A percentile compares a stretch with the other conserved stretches of the same genome.
Evolutionary conservation across 2,797 vertebrate species (phyloP).

Genomic region (Aselliscus stoliczkanus): DNA sequence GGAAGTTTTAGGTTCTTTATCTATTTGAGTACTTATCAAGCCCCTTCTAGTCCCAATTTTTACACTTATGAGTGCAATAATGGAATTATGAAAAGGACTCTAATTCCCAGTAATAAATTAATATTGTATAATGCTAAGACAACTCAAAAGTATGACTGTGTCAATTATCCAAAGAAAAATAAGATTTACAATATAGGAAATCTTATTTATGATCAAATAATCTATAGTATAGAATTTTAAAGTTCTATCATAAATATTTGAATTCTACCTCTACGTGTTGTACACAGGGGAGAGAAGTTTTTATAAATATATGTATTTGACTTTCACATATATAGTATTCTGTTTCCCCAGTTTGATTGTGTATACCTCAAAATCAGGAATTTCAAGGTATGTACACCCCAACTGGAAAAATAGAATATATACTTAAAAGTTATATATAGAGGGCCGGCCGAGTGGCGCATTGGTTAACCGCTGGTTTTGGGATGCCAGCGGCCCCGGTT

Average conservation of each 20-base stretch:
- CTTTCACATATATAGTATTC: neutral
- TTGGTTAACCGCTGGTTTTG: too few relatives aligned
- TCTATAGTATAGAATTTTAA: neutral
- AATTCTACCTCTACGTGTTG: neutral
- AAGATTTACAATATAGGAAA: neutral
- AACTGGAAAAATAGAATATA: neutral
- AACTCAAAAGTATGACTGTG: neutral
- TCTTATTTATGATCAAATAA: neutral
- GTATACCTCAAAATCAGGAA: neutral
- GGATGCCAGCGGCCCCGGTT: too few relatives aligned
- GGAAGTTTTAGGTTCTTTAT: neutral
- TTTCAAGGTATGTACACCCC: neutral
- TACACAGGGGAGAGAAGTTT: neutral
- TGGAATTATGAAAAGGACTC: neutral
- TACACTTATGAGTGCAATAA: neutral
- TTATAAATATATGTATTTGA: neutral
- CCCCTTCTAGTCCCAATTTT: neutral
- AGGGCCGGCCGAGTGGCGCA: too few relatives aligned
- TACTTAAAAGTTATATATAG: neutral
- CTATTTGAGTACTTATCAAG: neutral
- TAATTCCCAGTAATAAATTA: neutral
- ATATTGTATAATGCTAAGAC: neutral
- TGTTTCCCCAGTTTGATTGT: neutral
- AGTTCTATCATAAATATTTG: neutral
- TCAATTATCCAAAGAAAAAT: neutral